Percentiles rank a stretch among this genome's conserved stretches.
Evolutionary conservation across 1,140 invertebrate genomes (phyloP).

Genomic region (Mycetomoellerius zeteki): DNA sequence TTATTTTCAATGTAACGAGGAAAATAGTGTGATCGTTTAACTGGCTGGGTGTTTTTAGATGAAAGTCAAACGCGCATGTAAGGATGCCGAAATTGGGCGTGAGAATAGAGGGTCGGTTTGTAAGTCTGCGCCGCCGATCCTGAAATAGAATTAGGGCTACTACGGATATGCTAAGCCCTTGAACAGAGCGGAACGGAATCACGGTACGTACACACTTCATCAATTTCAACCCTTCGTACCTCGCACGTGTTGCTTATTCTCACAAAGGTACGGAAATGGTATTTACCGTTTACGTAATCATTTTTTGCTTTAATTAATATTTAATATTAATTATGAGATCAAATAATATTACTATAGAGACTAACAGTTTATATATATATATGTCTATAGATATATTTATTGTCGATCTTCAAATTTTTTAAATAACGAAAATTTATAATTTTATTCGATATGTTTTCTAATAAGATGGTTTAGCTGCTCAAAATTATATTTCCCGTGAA

Average conservation of each 20-base stretch:
- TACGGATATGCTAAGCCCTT: background rate
- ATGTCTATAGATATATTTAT: no score
- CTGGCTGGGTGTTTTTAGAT: background rate
- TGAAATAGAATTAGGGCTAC: conserved; percentile 60
- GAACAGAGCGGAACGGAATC: conserved; percentile 12
- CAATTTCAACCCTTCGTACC: conserved; percentile 19
- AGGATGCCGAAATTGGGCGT: conserved; percentile 31
- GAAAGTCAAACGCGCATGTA: background rate
- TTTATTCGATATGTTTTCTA: background rate
- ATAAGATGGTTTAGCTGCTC: background rate
- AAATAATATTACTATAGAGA: background rate
- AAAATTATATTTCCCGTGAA: background rate
- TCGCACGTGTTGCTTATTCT: conserved; percentile 5
- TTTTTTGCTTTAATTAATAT: conserved; percentile 27
- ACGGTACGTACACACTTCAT: conserved; percentile 24
- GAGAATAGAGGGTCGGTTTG: conserved; percentile 26
- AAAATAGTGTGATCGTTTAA: background rate
- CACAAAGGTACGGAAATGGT: background rate
- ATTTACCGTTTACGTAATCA: background rate
- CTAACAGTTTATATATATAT: background rate
- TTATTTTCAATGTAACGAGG: background rate
- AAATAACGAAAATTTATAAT: background rate
- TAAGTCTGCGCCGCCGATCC: conserved; percentile 1
- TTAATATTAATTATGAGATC: background rate
- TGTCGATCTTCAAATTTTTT: background rate